Base-by-base conservation (phyloP, 2,113 vertebrate genomes). In the Corythornis vintsioides region DNA sequence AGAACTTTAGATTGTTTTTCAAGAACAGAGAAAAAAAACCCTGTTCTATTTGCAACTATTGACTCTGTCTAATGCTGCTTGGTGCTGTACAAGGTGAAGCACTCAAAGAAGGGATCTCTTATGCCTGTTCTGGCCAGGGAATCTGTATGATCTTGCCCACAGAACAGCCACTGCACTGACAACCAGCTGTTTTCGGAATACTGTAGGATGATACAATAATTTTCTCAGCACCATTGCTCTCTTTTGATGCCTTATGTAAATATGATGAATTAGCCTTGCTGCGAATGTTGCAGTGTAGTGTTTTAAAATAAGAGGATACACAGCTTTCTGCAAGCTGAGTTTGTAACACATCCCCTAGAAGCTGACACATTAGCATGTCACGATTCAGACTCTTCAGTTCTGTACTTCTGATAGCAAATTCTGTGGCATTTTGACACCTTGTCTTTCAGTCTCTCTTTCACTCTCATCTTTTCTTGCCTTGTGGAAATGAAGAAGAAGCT, bases 391-490 rank as follows among this genome's bases (percentile, higher is more conserved):
- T 91, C 29, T 75, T 88, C 88, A 55, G 69, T 78, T 71, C 40
- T 90, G 26, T 64, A 91, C 64, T 60, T 92, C 71, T 85, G 71
- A 95, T 90, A 76, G 78, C 50, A 82, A 76, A 89, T 70, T 94
- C 59, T 76, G 71, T 15, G 33, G 45, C 42, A 76, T 94, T 92
- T 93, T 95, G 89, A 87, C 81, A 90, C 83, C 73, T 86, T 81
- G 69, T 87, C 77, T 95, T 87, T 93, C 71, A 75, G n/a, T 57
- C 16, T 89, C n/a, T 85, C 71, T 84, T 81, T 93, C 55, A 20
- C 45, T 82, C 29, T 67, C 55, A 40, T 79, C 25, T 78, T 82
- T 79, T 70, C 20, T 84, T 75, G 47, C 15, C 47, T 87, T 70
- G 29, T 65, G 66, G 73, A 73, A 93, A 92, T 31, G 74, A 86